Percentiles rank a stretch among this genome's conserved stretches.
phyloP scores from a whole-genome alignment of 2,113 vertebrate genomes.

The Hypanus sabinus region DNA sequence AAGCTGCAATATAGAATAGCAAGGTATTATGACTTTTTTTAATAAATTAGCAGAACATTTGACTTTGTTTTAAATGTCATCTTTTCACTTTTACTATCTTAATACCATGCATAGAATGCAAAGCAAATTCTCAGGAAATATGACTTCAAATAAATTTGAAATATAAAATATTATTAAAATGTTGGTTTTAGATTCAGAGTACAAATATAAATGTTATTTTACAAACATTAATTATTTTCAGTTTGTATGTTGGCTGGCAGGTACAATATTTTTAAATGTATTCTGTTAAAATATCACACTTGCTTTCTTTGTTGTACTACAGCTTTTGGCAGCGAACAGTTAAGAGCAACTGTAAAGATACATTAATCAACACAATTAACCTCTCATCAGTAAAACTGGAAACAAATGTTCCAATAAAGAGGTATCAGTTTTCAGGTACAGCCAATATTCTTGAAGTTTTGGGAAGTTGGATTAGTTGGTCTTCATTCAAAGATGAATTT shows the following conservation, averaged over 20 bases:
- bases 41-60: background rate
- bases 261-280: background rate
- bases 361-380: background rate
- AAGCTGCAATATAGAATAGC: slow-evolving; percentile 29
- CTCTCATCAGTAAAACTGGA: background rate
- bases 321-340: background rate
- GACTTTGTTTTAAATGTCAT: background rate
- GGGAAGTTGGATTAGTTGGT: background rate
- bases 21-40: slow-evolving; percentile 3
- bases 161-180: background rate
- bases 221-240: background rate
- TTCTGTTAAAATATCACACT: slow-evolving; percentile 14
- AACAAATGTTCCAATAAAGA: background rate
- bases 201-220: slow-evolving; percentile 16
- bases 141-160: background rate
- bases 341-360: background rate
- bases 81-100: background rate
- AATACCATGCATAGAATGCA: background rate
- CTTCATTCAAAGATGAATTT: background rate
- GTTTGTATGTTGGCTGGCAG: background rate
- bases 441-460: background rate
- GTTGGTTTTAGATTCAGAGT: background rate
- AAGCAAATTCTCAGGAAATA: slow-evolving; percentile 30
- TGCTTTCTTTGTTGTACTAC: background rate
- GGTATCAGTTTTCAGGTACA: background rate